A percentile compares a stretch with the other conserved stretches of the same genome.
These are phyloP conservation scores for Salminus brasiliensis DNA, from an alignment of 2,113 vertebrate genomes.

Conservation along the genomic window DNA sequence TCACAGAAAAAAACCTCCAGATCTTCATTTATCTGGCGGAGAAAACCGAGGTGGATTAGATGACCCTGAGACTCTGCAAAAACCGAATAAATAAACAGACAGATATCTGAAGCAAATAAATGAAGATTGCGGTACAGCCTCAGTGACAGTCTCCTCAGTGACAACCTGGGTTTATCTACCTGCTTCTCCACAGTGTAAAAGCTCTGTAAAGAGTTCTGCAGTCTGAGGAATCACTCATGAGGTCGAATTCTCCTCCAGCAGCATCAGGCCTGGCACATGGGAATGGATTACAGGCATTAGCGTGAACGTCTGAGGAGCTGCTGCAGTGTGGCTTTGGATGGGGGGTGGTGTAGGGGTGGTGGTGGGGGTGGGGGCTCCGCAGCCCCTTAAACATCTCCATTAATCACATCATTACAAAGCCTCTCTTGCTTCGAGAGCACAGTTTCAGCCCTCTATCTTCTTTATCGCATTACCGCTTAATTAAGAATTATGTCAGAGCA, in stretches of 20 bases:
- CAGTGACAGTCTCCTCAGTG: neutral
- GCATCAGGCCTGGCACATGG: neutral
- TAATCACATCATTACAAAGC: conserved; percentile 82
- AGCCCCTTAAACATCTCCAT: conserved; percentile 69
- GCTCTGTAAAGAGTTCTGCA: neutral
- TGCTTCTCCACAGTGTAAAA: conserved; percentile 9
- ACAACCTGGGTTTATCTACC: conserved; percentile 5
- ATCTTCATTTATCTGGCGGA: no score
- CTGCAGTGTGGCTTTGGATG: neutral
- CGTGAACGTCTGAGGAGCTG: neutral
- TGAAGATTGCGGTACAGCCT: no score
- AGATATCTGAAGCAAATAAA: no score
- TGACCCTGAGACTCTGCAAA: no score
- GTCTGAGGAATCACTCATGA: neutral
- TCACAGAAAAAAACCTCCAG: no score
- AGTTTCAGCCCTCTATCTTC: conserved; percentile 70
- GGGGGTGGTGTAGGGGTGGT: neutral
- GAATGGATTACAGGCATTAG: conserved; percentile 35
- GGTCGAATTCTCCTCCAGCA: neutral
- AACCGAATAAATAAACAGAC: no score
- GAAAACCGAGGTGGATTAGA: no score
- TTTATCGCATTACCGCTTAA: conserved; percentile 91
- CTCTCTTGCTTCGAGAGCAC: conserved; percentile 69
- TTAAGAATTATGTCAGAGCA: conserved; percentile 89
- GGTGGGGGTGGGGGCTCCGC: neutral